A percentile compares a stretch with the other conserved stretches of the same genome.
These are phyloP conservation scores for Spodoptera exigua DNA, from an alignment of 2,888 invertebrate genomes.

Conservation along the genomic window DNA sequence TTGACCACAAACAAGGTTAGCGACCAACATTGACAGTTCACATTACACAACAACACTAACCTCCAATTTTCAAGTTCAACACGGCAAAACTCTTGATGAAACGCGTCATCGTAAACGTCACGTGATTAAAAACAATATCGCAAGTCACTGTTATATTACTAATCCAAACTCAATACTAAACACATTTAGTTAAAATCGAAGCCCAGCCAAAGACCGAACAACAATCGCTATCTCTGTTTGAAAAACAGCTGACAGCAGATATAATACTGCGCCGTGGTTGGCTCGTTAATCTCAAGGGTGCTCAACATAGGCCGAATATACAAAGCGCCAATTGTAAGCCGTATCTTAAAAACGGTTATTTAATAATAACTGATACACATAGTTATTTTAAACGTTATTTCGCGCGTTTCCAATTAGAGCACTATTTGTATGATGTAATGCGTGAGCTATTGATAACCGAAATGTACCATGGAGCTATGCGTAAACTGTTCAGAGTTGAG, in stretches of 20 bases:
- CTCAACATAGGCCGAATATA: conserved; percentile 27
- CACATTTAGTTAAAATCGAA: conserved; percentile 10
- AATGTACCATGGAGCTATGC: conserved; percentile 13
- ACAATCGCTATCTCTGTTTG: conserved; percentile 22
- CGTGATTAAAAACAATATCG: conserved; percentile 14
- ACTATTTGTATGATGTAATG: conserved; percentile 20
- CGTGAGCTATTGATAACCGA: conserved; percentile 39
- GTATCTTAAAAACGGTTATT: conserved; percentile 3
- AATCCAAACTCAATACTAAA: conserved; percentile 4
- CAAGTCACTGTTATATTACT: conserved; percentile 25
- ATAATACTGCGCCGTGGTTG: conserved; percentile 36
- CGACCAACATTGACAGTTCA: conserved; percentile 16
- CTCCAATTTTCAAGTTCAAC: conserved; percentile 70
- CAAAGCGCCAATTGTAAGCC: conserved; percentile 18
- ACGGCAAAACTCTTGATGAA: conserved; percentile 64
- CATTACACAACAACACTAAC: conserved; percentile 64
- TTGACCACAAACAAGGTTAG: conserved; percentile 19
- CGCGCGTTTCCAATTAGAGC: conserved; percentile 25
- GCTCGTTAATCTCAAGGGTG: conserved; percentile 41
- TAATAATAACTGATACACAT: conserved; percentile 7
- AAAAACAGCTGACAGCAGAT: conserved; percentile 51
- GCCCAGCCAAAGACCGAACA: conserved; percentile 8
- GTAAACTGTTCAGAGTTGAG: conserved; percentile 14
- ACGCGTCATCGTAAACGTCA: conserved; percentile 62
- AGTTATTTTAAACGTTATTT: conserved; percentile 27